Evolutionary conservation across 2,888 invertebrate species (phyloP), one percentile per base, ranked within the genome.

Genomic region (Emmelina monodactyla): DNA sequence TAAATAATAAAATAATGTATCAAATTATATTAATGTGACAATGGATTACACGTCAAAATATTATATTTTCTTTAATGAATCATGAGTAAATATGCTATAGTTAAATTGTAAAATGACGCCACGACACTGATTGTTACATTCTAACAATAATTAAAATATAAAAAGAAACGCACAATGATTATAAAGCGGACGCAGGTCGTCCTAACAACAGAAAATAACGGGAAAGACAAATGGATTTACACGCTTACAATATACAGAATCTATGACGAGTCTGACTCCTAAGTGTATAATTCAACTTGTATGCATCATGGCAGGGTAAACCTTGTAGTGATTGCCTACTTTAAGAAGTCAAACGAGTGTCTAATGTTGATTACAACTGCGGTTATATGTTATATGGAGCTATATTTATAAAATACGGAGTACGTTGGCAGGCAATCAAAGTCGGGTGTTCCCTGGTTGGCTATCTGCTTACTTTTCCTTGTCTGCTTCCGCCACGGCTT

Each of bases 211-310:
- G 58, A 67, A 62, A 60, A 46, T 49, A 62, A 70, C 57, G 67
- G 73, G 71, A 72, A 72, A 76, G 75, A 78, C 73, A 76, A 76
- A 78, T 78, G 73, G 76, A 78, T 76, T 72, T 70, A 71, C 62
- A 67, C 64, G 56, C 60, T 65, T 72, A 69, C 53, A 68, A 63
- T 62, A 57, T 66, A 71, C 67, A 72, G 60, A 64, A 60, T 61
- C 58, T 62, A 62, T 54, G 50, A 57, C 57, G 68, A 70, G 64
- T 65, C 57, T 58, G 61, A 69, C 70, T 64, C 66, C 55, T 62
- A 64, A 58, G 56, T 61, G 60, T 55, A 55, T 53, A 53, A 51
- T 53, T 53, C 50, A 52, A 55, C 47, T 53, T 58, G 53, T 49
- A 50, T 58, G 53, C 47, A 38, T 39, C 37, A n/a, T n/a, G n/a